phyloP scores from a whole-genome alignment of 2,888 invertebrate genomes.

The Abrostola triplasia region DNA sequence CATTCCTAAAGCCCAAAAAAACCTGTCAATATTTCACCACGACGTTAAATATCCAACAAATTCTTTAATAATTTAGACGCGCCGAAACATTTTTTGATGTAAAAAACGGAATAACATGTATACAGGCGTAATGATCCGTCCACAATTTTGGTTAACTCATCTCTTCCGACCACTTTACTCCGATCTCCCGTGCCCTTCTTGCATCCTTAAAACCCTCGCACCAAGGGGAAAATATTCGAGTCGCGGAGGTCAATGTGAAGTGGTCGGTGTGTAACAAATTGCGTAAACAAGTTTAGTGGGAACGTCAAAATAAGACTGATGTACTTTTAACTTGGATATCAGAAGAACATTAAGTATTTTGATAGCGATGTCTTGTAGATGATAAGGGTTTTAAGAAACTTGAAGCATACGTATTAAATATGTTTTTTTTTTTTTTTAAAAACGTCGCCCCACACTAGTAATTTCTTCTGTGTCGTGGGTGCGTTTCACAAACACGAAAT shows the following conservation, averaged over 20 bases:
- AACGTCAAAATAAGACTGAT: conserved; percentile 73
- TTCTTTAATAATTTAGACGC: conserved; percentile 48
- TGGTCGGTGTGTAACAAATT: conserved; percentile 67
- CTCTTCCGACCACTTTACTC: conserved; percentile 50
- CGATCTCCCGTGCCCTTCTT: conserved; percentile 46
- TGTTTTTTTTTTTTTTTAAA: too few species aligned
- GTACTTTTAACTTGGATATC: conserved; percentile 67
- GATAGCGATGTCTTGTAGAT: conserved; percentile 26
- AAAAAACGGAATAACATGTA: conserved; percentile 67
- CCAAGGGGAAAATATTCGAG: not conserved
- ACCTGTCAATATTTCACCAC: conserved; percentile 31
- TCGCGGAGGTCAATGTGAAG: conserved; percentile 32
- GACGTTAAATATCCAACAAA: conserved; percentile 42
- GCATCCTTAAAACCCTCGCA: not conserved
- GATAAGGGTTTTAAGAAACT: not conserved
- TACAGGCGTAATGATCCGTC: conserved; percentile 76
- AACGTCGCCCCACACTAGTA: too few species aligned
- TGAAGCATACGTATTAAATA: not conserved
- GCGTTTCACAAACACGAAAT: too few species aligned
- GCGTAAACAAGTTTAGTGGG: conserved; percentile 73
- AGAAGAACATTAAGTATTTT: conserved; percentile 51
- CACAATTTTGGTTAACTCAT: conserved; percentile 78
- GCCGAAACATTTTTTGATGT: conserved; percentile 64
- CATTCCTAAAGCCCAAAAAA: conserved; percentile 13
- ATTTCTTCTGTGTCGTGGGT: too few species aligned